Evolutionary conservation across 1,140 invertebrate genomes (phyloP).

Genomic region (Harpegnathos saltator): DNA sequence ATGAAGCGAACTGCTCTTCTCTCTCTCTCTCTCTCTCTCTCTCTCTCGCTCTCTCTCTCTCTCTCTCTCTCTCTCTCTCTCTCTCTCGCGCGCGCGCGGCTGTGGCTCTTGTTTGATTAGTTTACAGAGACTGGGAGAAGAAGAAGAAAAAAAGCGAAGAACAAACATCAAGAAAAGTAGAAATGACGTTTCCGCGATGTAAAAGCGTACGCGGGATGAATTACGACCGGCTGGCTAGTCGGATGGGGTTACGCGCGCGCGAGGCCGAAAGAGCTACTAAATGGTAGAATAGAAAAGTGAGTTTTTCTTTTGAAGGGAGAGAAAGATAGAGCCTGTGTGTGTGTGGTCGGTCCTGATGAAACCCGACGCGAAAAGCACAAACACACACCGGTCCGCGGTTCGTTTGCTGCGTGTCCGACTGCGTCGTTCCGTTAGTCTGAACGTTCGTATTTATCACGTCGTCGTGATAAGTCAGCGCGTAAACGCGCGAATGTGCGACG

Average conservation of each 20-base stretch:
- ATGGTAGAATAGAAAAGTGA: constrained; percentile 64
- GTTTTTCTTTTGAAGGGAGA: constrained; percentile 48
- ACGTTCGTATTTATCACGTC: constrained; percentile 3
- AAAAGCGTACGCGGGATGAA: constrained; percentile 29
- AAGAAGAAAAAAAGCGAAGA: constrained; percentile 17
- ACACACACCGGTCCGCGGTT: constrained; percentile 21
- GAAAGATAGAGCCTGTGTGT: too few relatives aligned
- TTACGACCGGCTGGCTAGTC: constrained; percentile 20
- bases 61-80: too few relatives aligned
- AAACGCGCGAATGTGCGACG: background rate
- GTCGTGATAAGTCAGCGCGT: background rate
- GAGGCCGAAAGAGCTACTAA: constrained; percentile 40
- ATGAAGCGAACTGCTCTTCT: constrained; percentile 10
- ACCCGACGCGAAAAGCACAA: constrained; percentile 58
- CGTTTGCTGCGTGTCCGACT: background rate
- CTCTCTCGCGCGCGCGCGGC: too few relatives aligned
- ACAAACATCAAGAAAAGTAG: background rate
- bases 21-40: background rate
- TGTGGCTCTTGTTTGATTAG: background rate
- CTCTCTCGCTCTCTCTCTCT: too few relatives aligned
- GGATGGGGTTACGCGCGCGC: constrained; percentile 3
- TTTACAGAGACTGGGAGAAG: background rate
- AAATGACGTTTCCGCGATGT: background rate
- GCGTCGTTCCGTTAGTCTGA: background rate
- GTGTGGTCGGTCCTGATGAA: constrained; percentile 64